Percentiles rank a stretch among this genome's conserved stretches.
These are phyloP conservation scores for Antheraea mylitta DNA, from an alignment of 1,140 invertebrate genomes.

Conservation along the genomic window DNA sequence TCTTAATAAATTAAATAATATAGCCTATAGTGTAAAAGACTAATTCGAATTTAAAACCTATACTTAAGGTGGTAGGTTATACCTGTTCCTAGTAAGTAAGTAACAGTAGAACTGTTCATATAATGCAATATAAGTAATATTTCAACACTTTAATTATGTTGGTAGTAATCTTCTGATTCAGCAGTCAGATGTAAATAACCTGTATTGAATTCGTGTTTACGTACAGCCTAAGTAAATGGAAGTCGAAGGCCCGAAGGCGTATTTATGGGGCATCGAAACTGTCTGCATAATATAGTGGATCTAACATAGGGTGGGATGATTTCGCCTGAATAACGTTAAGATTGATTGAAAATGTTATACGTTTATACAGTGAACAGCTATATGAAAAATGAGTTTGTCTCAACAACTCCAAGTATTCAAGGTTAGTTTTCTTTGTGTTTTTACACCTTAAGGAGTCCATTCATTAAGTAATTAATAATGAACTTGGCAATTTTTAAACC, in stretches of 20 bases:
- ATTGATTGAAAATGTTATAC: neutral
- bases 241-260: constrained; percentile 19
- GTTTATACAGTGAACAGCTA: neutral
- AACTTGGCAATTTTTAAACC: no score
- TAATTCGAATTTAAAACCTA: neutral
- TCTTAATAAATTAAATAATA: no score
- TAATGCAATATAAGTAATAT: neutral
- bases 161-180: constrained; percentile 31
- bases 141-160: constrained; percentile 25
- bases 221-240: constrained; percentile 47
- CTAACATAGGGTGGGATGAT: constrained; percentile 20
- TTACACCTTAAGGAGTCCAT: no score
- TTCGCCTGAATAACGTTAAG: neutral
- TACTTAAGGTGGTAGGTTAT: neutral
- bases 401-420: no score
- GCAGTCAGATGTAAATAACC: constrained; percentile 35
- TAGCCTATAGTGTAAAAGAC: neutral
- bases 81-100: neutral
- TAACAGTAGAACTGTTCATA: neutral
- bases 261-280: constrained; percentile 30
- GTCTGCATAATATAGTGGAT: constrained; percentile 46
- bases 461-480: no score
- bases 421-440: no score
- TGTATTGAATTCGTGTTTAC: constrained; percentile 39
- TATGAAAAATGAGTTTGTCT: neutral